These are phyloP conservation scores for Drosophila serrata DNA, from an alignment of 1,140 invertebrate species.

Conservation along the genomic window DNA sequence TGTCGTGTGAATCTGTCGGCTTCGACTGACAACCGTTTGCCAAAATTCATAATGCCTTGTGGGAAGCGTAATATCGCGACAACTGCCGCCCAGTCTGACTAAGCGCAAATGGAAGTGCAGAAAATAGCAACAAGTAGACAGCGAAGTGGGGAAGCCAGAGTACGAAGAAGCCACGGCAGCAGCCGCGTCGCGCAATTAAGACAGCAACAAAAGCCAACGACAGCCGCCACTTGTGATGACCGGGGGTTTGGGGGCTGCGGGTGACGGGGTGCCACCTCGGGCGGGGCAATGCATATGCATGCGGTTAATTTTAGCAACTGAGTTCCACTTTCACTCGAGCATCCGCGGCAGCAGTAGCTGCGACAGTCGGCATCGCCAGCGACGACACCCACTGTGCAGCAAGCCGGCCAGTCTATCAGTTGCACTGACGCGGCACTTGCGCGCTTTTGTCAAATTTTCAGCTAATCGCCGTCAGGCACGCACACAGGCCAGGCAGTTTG, in stretches of 20 bases:
- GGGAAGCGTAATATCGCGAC: slow-evolving; percentile 20
- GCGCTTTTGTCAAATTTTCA: slow-evolving; percentile 77
- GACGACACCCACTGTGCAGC: slow-evolving; percentile 60
- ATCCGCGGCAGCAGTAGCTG: neutral
- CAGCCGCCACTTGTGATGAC: slow-evolving; percentile 32
- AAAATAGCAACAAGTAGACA: slow-evolving; percentile 77
- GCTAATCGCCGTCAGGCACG: slow-evolving; percentile 61
- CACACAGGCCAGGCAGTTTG: slow-evolving; percentile 58
- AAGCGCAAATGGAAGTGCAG: slow-evolving; percentile 74
- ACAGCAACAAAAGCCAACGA: slow-evolving; percentile 66
- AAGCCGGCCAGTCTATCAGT: slow-evolving; percentile 25
- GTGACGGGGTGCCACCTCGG: slow-evolving; percentile 5
- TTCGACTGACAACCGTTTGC: slow-evolving; percentile 33
- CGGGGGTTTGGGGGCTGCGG: neutral
- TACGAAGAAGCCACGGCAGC: slow-evolving; percentile 33
- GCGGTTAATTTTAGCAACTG: slow-evolving; percentile 77
- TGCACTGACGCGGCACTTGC: slow-evolving; percentile 64
- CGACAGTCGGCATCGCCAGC: neutral
- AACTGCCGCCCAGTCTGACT: slow-evolving; percentile 77
- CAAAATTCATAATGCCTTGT: slow-evolving; percentile 21
- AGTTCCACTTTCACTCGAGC: slow-evolving; percentile 77
- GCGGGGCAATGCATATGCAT: slow-evolving; percentile 57
- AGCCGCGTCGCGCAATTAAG: slow-evolving; percentile 64
- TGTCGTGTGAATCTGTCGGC: neutral
- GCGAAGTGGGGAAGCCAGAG: slow-evolving; percentile 9